Evolutionary conservation across 2,113 vertebrate species (phyloP).

Genomic region (Sus scrofa): DNA sequence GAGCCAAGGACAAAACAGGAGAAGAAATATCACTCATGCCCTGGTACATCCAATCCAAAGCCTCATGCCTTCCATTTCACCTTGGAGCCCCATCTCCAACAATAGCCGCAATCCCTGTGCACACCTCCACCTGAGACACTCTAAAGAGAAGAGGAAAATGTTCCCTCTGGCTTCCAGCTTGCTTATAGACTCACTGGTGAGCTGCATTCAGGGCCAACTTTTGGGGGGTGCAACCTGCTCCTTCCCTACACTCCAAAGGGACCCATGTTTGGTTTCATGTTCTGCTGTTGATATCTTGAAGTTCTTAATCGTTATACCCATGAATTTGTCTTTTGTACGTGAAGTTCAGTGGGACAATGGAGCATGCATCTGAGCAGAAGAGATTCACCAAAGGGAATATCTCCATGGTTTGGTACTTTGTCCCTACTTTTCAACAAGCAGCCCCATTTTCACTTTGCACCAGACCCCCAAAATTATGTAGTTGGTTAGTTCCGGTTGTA

Average conservation of each 20-base stretch:
- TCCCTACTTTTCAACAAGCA: background rate
- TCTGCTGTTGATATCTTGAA: background rate
- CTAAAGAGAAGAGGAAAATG: background rate
- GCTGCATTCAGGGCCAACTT: too few relatives aligned
- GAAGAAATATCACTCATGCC: background rate
- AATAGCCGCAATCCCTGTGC: too few relatives aligned
- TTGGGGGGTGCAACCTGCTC: rapidly evolving
- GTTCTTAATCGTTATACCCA: background rate
- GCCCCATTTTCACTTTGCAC: background rate
- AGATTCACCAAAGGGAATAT: background rate
- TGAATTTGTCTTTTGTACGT: background rate
- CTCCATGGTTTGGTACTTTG: background rate
- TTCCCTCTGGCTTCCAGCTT: background rate
- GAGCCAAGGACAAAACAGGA: background rate
- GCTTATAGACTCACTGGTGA: background rate
- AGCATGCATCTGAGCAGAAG: background rate
- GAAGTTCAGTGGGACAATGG: background rate
- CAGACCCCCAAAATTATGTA: background rate
- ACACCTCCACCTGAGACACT: background rate
- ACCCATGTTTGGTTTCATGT: background rate
- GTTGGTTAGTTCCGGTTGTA: background rate
- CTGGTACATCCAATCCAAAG: background rate
- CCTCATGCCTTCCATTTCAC: background rate
- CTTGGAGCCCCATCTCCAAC: background rate
- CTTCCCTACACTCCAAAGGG: background rate